These are phyloP conservation scores for Trachurus trachurus DNA, from an alignment of 2,797 vertebrate genomes.

Conservation along the genomic window DNA sequence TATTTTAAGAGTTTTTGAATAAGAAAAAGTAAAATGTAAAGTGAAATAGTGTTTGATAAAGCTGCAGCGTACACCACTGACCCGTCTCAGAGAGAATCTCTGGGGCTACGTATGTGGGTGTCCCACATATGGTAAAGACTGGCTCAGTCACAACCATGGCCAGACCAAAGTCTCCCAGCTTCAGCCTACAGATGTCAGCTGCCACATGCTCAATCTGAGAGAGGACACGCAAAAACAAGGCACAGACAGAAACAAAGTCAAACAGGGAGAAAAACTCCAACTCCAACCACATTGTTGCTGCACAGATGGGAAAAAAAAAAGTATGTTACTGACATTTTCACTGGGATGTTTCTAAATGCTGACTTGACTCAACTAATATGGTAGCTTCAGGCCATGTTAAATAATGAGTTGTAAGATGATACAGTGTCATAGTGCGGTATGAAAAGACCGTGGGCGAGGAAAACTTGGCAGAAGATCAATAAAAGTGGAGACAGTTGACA, in stretches of 20 bases:
- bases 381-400: not conserved
- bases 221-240: constrained; percentile 23
- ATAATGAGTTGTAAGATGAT: not conserved
- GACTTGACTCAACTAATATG: not conserved
- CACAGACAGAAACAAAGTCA: constrained; percentile 5
- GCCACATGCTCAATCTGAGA: constrained; percentile 90
- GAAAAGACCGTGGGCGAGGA: not conserved
- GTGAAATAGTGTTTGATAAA: constrained; percentile 2
- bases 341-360: not conserved
- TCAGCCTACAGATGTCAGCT: constrained; percentile 90
- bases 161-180: constrained; percentile 97
- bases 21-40: constrained; percentile 2
- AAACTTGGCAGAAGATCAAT: not conserved
- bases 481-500: not conserved
- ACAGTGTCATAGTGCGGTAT: not conserved
- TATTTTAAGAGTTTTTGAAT: not conserved
- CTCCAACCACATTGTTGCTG: not conserved
- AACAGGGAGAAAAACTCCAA: not conserved
- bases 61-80: constrained; percentile 62
- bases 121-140: constrained; percentile 97
- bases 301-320: not conserved
- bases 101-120: constrained; percentile 97
- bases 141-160: constrained; percentile 95
- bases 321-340: not conserved
- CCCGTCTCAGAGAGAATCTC: constrained; percentile 98